Conservation (phyloP, 2,797 vertebrate species). For the Neoniphon sammara region DNA sequence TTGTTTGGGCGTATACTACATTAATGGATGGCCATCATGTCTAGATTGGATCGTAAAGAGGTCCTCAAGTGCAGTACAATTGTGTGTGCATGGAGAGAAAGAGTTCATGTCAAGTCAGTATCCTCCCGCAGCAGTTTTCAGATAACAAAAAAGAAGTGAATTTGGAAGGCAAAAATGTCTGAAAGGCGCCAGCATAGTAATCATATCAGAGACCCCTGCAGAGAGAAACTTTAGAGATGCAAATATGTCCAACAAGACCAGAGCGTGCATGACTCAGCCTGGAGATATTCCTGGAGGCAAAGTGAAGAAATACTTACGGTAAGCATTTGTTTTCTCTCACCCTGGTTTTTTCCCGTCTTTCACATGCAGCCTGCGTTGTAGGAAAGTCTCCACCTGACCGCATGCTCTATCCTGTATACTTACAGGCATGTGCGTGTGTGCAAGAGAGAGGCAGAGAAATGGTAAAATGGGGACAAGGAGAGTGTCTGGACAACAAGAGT, state of each 20-base stretch:
- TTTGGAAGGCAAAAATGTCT: slow-evolving; percentile 39
- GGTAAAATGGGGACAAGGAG: background rate
- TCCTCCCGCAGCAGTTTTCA: slow-evolving; percentile 13
- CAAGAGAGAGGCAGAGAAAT: background rate
- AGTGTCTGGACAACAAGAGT: no score
- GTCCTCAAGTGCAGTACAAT: background rate
- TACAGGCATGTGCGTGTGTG: slow-evolving; percentile 4
- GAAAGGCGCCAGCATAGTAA: slow-evolving; percentile 32
- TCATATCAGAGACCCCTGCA: slow-evolving; percentile 58
- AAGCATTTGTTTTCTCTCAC: slow-evolving; percentile 12
- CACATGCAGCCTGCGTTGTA: slow-evolving; percentile 5
- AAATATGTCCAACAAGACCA: slow-evolving; percentile 36
- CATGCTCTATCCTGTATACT: slow-evolving; percentile 1
- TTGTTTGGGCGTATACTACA: background rate
- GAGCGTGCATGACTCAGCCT: slow-evolving; percentile 56
- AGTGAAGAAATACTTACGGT: slow-evolving; percentile 41
- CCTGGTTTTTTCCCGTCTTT: background rate
- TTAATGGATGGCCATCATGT: no score
- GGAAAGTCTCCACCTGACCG: background rate
- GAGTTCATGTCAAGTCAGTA: slow-evolving; percentile 25
- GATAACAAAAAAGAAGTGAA: slow-evolving; percentile 37
- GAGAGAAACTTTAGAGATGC: slow-evolving; percentile 39
- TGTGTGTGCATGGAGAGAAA: background rate
- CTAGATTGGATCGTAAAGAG: no score
- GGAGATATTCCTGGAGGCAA: slow-evolving; percentile 58